A percentile compares a stretch with the other conserved stretches of the same genome.
These are phyloP conservation scores for Gastrophysa polygoni DNA, from an alignment of 2,888 invertebrate genomes.

Conservation along the genomic window DNA sequence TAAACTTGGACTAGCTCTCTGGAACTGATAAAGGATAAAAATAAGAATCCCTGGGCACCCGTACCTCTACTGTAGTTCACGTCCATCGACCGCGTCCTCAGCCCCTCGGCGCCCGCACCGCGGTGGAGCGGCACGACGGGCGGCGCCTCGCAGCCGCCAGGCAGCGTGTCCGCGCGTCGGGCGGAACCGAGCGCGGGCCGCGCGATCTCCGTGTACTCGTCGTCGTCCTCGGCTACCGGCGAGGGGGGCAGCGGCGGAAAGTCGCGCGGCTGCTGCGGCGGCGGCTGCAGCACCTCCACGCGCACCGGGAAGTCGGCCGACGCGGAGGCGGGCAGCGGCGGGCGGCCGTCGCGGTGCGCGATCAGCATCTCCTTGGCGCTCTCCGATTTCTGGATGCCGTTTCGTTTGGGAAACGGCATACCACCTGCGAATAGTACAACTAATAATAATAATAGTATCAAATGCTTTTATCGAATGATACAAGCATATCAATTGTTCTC, in stretches of 20 bases:
- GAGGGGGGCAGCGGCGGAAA: conserved; percentile 84
- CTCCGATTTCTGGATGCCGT: conserved; percentile 76
- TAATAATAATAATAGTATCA: too few relatives aligned
- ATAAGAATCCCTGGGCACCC: too few relatives aligned
- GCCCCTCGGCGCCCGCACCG: conserved; percentile 67
- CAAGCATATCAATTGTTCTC: too few relatives aligned
- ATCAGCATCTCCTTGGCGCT: conserved; percentile 75
- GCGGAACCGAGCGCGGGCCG: conserved; percentile 58
- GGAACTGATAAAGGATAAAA: too few relatives aligned
- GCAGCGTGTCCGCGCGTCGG: conserved; percentile 63
- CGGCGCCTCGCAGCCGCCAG: conserved; percentile 64
- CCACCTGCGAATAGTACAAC: conserved; percentile 47
- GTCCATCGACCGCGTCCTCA: conserved; percentile 87
- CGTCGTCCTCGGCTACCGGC: conserved; percentile 79
- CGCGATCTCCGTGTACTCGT: conserved; percentile 74
- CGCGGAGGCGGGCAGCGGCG: conserved; percentile 52
- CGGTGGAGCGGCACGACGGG: conserved; percentile 78
- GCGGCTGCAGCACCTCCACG: conserved; percentile 64
- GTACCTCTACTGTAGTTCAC: conserved; percentile 68
- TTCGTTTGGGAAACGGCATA: conserved; percentile 62
- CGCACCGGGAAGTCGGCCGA: conserved; percentile 63
- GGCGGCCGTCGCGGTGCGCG: conserved; percentile 57
- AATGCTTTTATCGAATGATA: too few relatives aligned
- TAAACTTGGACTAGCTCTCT: too few relatives aligned
- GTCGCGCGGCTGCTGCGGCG: conserved; percentile 64